Evolutionary conservation across 2,797 vertebrate species (phyloP), one percentile per base, ranked within the genome.

Genomic region (Nasua narica): DNA sequence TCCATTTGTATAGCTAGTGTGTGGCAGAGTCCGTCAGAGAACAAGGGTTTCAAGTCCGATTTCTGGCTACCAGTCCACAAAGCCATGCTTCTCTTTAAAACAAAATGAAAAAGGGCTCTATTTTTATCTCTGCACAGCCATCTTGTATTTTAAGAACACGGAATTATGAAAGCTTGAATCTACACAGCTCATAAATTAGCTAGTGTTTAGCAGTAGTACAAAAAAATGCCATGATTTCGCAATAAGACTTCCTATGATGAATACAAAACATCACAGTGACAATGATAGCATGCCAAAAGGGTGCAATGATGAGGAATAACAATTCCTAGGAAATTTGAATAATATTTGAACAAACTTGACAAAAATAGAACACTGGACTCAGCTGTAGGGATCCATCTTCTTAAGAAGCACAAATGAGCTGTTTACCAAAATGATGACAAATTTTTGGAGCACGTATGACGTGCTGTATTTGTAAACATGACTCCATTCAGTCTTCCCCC

Each of bases 131-230:
- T 7, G 48, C 35, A 60, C 15, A 91, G 7, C 4, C 62, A 13
- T 76, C 32, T 88, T 93, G 65, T 21, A 67, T 90, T 91, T 92
- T 87, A 84, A 90, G 43, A 79, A 96, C 94, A 91, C 0, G 89
- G 67, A 78, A 86, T 6, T 82, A n/a, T 35, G 2, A 23, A 74
- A 2, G 78, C 2, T 7, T 70, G 11, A 86, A 54, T 96, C 81
- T 86, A 27, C 21, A 65, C 67, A 82, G 25, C 62, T 89, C n/a
- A 67, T 78, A 5, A 86, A 60, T 82, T 93, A 72, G 3, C 7
- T 74, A 29, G 2, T 91, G 23, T 74, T 91, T 90, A 65, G 40
- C 46, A 43, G 90, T 67, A 35, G 18, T 76, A 6, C 5, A 76
- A 84, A 93, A 93, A 58, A 12, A 7, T 87, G 81, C 76, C 35